Evolutionary conservation across 1,140 invertebrate genomes (phyloP).

Genomic region (Ridgeia piscesae): DNA sequence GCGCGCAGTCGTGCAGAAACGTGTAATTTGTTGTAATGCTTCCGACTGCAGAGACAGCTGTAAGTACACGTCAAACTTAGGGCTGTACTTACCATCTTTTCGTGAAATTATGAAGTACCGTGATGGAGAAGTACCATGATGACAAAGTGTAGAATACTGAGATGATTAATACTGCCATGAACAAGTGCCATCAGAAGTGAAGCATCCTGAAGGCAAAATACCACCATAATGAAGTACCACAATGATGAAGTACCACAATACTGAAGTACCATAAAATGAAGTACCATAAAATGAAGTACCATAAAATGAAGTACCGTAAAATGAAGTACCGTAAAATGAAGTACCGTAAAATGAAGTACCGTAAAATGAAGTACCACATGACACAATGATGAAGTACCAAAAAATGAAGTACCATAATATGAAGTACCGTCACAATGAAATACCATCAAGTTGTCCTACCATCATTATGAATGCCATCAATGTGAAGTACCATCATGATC

Average conservation of each 20-base stretch:
- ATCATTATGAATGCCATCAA: neutral
- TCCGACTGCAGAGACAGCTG: neutral
- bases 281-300: no score
- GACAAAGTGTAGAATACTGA: neutral
- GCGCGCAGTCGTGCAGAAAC: neutral
- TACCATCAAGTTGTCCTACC: neutral
- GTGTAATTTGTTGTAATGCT: neutral
- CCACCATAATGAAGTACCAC: neutral
- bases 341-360: no score
- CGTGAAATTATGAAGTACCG: neutral
- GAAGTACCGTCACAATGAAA: constrained; percentile 9
- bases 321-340: no score
- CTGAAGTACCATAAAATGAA: no score
- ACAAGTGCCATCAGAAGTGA: neutral
- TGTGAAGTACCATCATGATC: neutral
- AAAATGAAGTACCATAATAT: neutral
- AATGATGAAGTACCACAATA: neutral
- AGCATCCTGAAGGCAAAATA: neutral
- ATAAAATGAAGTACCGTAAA: neutral
- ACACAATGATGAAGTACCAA: no score
- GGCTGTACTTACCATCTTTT: no score
- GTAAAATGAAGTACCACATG: no score
- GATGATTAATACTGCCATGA: neutral
- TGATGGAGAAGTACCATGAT: neutral
- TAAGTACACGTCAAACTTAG: no score